Base-by-base conservation (phyloP, 2,797 vertebrate genomes). In the Lacerta viridis region DNA sequence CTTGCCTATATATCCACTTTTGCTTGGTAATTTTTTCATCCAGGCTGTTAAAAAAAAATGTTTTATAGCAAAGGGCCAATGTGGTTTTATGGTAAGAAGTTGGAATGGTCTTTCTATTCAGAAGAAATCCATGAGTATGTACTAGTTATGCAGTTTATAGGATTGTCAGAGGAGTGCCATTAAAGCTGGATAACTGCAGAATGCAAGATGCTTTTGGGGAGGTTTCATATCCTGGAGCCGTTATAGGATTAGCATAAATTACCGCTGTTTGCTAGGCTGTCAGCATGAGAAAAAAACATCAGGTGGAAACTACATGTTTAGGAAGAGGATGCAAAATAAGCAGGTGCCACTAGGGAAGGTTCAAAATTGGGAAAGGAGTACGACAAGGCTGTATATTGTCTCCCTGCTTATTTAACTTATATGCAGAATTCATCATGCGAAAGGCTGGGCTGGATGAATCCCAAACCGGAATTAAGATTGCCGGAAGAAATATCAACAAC, bases 201-300 rank as follows among this genome's bases (percentile, higher is more conserved):
- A 78, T 41, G 80, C 0, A 80, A 18, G 86, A 89, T 13, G 69
- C 1, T 74, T 83, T 91, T 91, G 83, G 3, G n/a, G 5, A 76
- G 46, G 71, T 90, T 92, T 92, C 91, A 91, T 55, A 89, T 39
- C 69, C n/a, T 23, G 92, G 72, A 50, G 36, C 88, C 93, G 92
- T 36, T 29, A 78, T 86, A 84, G 41, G 92, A 87, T 5, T 33
- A 27, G 29, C 55, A 80, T 78, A 81, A 83, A 92, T 88, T 10
- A 88, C 64, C 86, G 75, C 33, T 29, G 55, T 41, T 33, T 83
- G 66, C 72, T 0, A 46, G 29, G 80, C 86, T 80, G 50, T 61
- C 39, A 59, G n/a, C 36, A 27, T 15, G 13, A 59, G 33, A 84
- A 36, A 69, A 33, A 7, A 9, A 20, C 17, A 33, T 18, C 36